Base-by-base conservation (phyloP, 1,140 invertebrate genomes). In the Battus philenor region DNA sequence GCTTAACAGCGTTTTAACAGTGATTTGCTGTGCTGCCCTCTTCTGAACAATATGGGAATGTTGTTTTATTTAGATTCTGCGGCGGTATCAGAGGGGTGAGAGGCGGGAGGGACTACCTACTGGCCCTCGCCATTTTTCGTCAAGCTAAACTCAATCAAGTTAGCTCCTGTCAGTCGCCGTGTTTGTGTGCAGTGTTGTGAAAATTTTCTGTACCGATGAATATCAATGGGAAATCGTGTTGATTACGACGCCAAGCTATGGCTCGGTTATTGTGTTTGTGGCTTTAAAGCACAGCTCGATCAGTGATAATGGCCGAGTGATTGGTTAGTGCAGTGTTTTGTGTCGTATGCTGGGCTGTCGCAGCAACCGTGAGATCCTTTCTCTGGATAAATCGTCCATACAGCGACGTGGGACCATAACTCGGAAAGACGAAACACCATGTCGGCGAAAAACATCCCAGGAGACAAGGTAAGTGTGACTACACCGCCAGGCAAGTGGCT, bases 101-200 rank as follows among this genome's bases (percentile, higher is more conserved):
- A 51, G 68, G 69, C 54, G 54, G 59, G 69, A 65, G 66, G 61
- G 60, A 46, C 48, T 50, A 27, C 13, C 48, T 55, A 64, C 62
- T 58, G 68, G 67, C 64, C 70, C 70, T 82, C 76, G 72, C 78
- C 78, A 82, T 85, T 85, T 85, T 81, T 70, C 73, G 78, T 82
- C 76, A 82, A 84, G 68, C 74, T 70, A 63, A 57, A 58, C 54
- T 65, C 65, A 75, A 80, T 83, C 79, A 79, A 81, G 78, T 73
- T 72, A 73, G 76, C 64, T 76, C 74, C 77, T 81, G 77, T 80
- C 76, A 81, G 66, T 76, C 71, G 76, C 54, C 71, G 78, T 85
- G 80, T 82, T 84, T 84, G 76, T 84, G 78, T 81, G 68, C 68
- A 60, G 78, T 85, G 73, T 74, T 75, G 71, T 82, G 81, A 82